Evolutionary conservation across 2,113 vertebrate species (phyloP), one percentile per base, ranked within the genome.

Genomic region (Oncorhynchus masou): DNA sequence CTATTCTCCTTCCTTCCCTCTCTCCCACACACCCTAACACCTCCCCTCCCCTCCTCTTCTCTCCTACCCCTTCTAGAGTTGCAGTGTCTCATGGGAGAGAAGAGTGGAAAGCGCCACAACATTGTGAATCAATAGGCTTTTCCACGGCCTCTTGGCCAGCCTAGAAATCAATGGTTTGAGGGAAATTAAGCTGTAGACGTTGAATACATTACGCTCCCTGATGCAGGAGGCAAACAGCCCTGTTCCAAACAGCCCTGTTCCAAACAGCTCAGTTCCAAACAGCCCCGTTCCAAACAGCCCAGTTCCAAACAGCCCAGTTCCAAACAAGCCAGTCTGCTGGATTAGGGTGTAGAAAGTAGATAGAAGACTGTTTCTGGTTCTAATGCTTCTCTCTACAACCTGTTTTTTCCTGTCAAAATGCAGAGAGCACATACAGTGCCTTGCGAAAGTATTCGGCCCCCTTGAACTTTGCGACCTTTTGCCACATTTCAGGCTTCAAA

Each of bases 101-200:
- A 71, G 75, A 74, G 15, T 31, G 81, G 82, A 83, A 70, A 74
- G 71, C 75, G 45, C 73, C 51, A 74, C 15, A 68, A 71, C 70
- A 49, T 76, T 27, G 74, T 72, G 81, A 81, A 90, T 92, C 90
- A 84, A 90, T 92, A 89, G 68, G 39, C 80, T 88, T 79, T 80
- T 88, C 83, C 83, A 69, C 68, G 71, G 82, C 79, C 85, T 82
- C 79, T 81, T 84, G 82, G 85, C 74, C 29, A 62, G n/a, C 71
- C 75, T 70, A 69, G 65, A 85, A 89, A 92, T 92, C 88, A 85
- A 92, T 91, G 80, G 69, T 71, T 71, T 85, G 85, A 24, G 67
- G 89, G 85, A 89, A 91, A 90, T 86, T 74, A 91, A 88, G 85
- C 81, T 77, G 79, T 91, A 82, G 83, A 88, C 83, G 88, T 80